A percentile compares a stretch with the other conserved stretches of the same genome.
Conservation (phyloP, 2,113 vertebrate genomes). For the Manacus vitellinus region DNA sequence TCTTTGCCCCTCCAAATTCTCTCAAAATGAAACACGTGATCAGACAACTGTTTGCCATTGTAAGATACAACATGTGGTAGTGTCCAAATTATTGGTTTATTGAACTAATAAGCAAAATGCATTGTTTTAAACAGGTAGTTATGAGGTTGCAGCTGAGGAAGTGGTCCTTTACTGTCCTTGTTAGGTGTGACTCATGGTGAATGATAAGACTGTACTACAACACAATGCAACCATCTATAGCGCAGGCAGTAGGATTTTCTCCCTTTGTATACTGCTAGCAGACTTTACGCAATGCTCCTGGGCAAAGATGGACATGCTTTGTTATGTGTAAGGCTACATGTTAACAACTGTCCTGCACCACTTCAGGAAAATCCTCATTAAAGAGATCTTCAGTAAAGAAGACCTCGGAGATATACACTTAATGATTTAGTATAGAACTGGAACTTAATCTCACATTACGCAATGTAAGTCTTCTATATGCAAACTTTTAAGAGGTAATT, state of each 20-base stretch:
- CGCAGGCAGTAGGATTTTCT: not conserved
- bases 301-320: not conserved
- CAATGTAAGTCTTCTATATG: not conserved
- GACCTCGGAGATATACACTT: not conserved
- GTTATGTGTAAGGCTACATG: not conserved
- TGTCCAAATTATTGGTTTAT: not conserved
- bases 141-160: not conserved
- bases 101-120: not conserved
- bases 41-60: not conserved
- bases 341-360: not conserved
- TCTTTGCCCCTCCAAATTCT: not conserved
- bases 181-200: fast-evolving
- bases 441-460: not conserved
- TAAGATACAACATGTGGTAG: fast-evolving
- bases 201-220: not conserved
- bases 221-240: not conserved
- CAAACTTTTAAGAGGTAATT: not conserved
- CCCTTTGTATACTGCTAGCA: not conserved
- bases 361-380: not conserved
- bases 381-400: not conserved
- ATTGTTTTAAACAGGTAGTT: not conserved
- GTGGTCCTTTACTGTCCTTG: not conserved
- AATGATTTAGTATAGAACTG: not conserved
- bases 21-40: not conserved
- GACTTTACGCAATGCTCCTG: not conserved